phyloP scores from a whole-genome alignment of 2,888 invertebrate genomes.

The Linyphia triangularis region DNA sequence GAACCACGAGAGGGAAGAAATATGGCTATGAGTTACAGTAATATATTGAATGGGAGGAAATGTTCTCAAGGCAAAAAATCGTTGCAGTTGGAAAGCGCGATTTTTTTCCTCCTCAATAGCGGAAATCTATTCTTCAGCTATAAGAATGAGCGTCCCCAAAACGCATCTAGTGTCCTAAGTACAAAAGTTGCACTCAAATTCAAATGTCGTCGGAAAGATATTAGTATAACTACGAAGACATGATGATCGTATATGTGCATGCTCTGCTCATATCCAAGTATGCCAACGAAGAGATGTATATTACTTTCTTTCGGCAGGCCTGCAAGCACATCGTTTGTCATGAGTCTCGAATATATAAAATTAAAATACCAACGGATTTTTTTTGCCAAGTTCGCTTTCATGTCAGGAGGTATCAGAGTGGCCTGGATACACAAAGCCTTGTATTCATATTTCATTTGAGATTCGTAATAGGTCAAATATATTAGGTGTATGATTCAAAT shows the following conservation, averaged over 20 bases:
- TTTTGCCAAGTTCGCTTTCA: slow-evolving; percentile 21
- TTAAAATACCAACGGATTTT: slow-evolving; percentile 62
- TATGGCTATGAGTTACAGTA: slow-evolving; percentile 72
- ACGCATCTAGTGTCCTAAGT: slow-evolving; percentile 64
- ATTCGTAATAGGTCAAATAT: slow-evolving; percentile 18
- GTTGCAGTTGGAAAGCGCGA: slow-evolving; percentile 53
- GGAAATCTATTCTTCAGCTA: slow-evolving; percentile 71
- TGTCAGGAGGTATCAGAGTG: slow-evolving; percentile 26
- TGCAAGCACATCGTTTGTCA: slow-evolving; percentile 59
- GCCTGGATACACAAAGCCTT: slow-evolving; percentile 6
- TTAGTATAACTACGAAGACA: slow-evolving; percentile 69
- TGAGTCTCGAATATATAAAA: slow-evolving; percentile 56
- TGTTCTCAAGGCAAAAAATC: slow-evolving; percentile 58
- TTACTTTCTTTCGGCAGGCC: slow-evolving; percentile 23
- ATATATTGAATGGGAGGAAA: slow-evolving; percentile 73
- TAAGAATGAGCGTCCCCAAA: slow-evolving; percentile 67
- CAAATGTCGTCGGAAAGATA: slow-evolving; percentile 71
- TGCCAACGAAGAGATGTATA: slow-evolving; percentile 33
- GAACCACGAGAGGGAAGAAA: slow-evolving; percentile 64
- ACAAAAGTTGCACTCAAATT: slow-evolving; percentile 73
- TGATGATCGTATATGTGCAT: slow-evolving; percentile 62
- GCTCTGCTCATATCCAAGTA: slow-evolving; percentile 63
- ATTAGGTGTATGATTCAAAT: neutral
- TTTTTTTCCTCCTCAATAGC: slow-evolving; percentile 61
- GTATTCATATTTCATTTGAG: slow-evolving; percentile 36